Conservation (phyloP, 2,888 invertebrate species). For the Drosophila peninsularis region DNA sequence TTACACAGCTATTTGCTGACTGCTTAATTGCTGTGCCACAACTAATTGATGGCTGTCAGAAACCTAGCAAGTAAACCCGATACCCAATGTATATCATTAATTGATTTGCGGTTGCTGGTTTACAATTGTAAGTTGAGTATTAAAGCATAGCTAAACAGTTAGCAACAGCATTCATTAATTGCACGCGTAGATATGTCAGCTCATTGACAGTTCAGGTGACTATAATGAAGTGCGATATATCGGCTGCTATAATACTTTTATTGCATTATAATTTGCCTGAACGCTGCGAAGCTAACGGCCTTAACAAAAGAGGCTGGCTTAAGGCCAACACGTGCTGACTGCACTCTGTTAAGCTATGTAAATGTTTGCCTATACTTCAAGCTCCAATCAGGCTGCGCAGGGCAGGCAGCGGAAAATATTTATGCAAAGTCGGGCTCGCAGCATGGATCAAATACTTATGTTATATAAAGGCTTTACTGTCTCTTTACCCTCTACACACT, state of each 20-base stretch:
- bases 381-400: background rate
- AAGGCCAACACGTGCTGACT: background rate
- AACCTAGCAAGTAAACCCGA: constrained; percentile 3
- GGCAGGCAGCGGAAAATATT: background rate
- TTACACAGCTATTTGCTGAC: constrained; percentile 22
- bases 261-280: constrained; percentile 7
- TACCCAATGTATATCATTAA: constrained; percentile 36
- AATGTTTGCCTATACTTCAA: constrained; percentile 5
- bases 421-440: background rate
- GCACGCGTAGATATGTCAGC: background rate
- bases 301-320: background rate
- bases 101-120: constrained; percentile 51
- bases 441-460: constrained; percentile 1
- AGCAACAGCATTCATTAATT: constrained; percentile 11
- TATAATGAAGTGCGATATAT: background rate
- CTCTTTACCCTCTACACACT: no score
- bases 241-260: no score
- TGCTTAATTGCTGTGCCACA: constrained; percentile 31
- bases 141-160: constrained; percentile 2
- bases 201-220: background rate
- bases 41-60: constrained; percentile 20
- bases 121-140: constrained; percentile 2
- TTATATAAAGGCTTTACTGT: background rate
- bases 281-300: background rate
- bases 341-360: background rate